Conservation (phyloP, 2,888 invertebrate genomes). For the Aspidiotus rigidus region DNA sequence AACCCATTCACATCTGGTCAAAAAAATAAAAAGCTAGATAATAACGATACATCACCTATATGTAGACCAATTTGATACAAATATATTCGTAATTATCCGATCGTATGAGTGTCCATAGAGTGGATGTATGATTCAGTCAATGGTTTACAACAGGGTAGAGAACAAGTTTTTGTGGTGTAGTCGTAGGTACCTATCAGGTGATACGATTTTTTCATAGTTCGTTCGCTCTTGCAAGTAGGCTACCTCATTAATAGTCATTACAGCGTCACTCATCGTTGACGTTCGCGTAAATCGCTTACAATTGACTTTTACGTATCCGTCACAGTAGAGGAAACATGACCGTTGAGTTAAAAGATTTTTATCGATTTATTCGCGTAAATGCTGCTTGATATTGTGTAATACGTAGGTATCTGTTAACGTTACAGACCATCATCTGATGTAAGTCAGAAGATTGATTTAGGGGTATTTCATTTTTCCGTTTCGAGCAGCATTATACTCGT, state of each 20-base stretch:
- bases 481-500: too few species aligned
- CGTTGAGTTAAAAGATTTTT: background rate
- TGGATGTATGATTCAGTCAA: background rate
- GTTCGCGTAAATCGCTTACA: too few species aligned
- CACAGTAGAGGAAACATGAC: background rate
- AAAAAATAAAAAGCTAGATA: background rate
- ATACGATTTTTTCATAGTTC: background rate
- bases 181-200: background rate
- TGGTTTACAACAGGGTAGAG: too few species aligned
- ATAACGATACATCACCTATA: background rate
- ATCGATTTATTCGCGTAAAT: background rate
- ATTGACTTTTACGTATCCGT: background rate
- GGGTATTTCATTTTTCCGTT: too few species aligned
- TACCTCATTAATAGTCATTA: background rate
- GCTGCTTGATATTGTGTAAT: too few species aligned
- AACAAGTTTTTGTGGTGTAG: too few species aligned
- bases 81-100: background rate
- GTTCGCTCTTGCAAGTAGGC: background rate
- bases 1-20: background rate
- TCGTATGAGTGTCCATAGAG: background rate
- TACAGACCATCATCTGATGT: too few species aligned
- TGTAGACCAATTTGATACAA: background rate
- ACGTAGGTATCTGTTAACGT: too few species aligned
- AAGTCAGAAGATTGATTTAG: too few species aligned
- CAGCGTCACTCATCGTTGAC: constrained; percentile 2